phyloP scores from a whole-genome alignment of 2,113 vertebrate species.

The Cervus canadensis region DNA sequence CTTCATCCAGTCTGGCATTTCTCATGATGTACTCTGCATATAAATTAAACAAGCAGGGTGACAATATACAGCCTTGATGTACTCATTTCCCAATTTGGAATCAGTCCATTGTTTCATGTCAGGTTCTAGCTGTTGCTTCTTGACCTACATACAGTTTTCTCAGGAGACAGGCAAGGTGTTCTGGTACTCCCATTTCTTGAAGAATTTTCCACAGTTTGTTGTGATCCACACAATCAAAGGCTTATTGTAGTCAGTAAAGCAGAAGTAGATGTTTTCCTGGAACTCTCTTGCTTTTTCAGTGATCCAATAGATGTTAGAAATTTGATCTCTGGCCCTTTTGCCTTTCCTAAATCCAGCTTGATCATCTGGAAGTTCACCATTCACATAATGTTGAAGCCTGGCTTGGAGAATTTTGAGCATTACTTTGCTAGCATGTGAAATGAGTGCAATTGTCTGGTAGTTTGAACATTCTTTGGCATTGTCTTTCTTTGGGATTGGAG shows the following conservation, averaged over 20 bases:
- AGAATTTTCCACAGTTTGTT: neutral
- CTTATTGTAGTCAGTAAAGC: neutral
- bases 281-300: neutral
- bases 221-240: neutral
- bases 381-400: neutral
- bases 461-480: neutral
- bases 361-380: neutral
- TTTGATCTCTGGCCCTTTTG: neutral
- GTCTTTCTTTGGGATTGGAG: neutral
- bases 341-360: neutral
- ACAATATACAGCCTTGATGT: neutral
- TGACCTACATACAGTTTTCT: neutral
- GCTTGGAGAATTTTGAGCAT: neutral
- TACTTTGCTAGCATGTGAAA: neutral
- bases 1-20: neutral
- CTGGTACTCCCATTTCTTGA: neutral
- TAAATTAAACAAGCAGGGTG: neutral
- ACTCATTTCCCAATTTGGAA: neutral
- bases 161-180: neutral
- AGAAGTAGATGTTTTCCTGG: neutral
- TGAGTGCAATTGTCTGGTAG: neutral
- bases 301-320: neutral
- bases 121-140: neutral
- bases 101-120: neutral
- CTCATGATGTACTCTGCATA: neutral